Percentiles rank a stretch among this genome's conserved stretches.
phyloP scores from a whole-genome alignment of 2,113 vertebrate species.

The Patagioenas fasciata region DNA sequence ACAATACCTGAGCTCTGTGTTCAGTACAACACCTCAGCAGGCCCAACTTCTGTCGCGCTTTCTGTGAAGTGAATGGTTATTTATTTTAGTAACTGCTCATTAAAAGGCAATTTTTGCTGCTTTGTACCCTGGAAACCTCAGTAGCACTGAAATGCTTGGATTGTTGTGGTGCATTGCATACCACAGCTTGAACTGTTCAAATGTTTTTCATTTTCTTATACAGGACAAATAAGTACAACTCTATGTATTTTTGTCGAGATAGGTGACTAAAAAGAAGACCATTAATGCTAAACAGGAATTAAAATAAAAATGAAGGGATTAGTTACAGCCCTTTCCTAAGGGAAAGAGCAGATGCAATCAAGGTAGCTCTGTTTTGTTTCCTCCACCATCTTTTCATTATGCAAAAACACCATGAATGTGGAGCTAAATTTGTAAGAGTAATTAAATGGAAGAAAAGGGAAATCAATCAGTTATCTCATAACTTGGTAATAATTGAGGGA shows the following conservation, averaged over 20 bases:
- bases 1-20: not conserved
- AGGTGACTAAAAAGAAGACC: not conserved
- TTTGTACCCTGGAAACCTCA: not conserved
- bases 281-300: not conserved
- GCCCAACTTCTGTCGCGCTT: not conserved
- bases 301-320: not conserved
- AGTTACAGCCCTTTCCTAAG: not conserved
- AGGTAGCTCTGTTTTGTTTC: not conserved
- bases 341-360: not conserved
- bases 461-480: not conserved
- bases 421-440: not conserved
- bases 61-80: constrained; percentile 11
- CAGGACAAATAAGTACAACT: not conserved
- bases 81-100: not conserved
- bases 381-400: not conserved
- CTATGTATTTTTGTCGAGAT: not conserved
- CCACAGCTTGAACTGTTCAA: not conserved
- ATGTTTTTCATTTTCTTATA: not conserved
- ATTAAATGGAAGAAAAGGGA: not conserved
- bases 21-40: not conserved
- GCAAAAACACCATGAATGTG: not conserved
- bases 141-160: not conserved
- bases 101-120: not conserved
- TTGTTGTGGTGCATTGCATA: not conserved
- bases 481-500: not conserved